Percentiles rank a stretch among this genome's conserved stretches.
Conservation (phyloP, 2,888 invertebrate genomes). For the Gryllus longicercus region DNA sequence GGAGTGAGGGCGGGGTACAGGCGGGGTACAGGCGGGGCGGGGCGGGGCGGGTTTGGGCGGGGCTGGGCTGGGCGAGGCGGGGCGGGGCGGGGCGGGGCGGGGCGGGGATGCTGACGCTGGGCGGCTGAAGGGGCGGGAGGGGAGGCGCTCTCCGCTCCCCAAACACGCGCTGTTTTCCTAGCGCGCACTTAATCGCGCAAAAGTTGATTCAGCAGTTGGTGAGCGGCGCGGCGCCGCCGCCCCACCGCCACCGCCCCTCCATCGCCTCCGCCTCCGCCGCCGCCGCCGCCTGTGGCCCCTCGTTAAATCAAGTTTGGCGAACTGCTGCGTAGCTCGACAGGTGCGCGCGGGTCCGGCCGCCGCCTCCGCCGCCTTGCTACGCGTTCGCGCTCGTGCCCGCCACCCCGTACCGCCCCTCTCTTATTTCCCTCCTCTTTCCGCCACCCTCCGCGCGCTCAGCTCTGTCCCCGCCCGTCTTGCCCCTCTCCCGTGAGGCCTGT, state of each 20-base stretch:
- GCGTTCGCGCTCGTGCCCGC: background rate
- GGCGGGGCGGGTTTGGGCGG: background rate
- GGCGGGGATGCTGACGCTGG: background rate
- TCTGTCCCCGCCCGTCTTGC: no score
- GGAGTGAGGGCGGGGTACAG: background rate
- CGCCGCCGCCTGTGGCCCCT: background rate
- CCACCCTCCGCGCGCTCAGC: no score
- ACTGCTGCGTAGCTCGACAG: conserved; percentile 10
- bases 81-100: background rate
- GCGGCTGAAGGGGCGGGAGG: background rate
- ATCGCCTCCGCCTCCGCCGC: background rate
- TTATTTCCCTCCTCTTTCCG: background rate
- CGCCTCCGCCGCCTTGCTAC: background rate
- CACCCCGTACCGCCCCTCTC: background rate
- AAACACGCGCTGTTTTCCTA: conserved; percentile 17
- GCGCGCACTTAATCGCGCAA: conserved; percentile 10
- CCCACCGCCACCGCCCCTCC: no score
- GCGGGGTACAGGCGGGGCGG: background rate
- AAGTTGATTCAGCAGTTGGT: background rate
- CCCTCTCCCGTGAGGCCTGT: no score
- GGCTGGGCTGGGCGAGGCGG: background rate
- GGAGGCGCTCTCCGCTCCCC: background rate
- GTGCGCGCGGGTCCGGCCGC: background rate
- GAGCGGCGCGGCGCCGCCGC: background rate
- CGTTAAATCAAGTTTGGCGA: background rate